Evolutionary conservation across 2,113 vertebrate genomes (phyloP).

Genomic region (Stomatorhinus ivindoensis): DNA sequence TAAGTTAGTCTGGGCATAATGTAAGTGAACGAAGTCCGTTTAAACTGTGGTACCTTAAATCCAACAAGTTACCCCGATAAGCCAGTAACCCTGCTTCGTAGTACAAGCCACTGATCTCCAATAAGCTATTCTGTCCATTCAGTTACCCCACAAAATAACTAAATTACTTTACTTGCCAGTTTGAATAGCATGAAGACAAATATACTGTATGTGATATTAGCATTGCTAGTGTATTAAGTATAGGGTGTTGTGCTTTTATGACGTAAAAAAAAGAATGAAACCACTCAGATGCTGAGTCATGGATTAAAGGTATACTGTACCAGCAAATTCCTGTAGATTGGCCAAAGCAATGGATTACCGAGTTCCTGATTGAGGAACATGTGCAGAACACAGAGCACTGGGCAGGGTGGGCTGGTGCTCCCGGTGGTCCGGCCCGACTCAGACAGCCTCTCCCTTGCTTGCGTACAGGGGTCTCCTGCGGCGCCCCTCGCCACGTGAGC

Average conservation of each 20-base stretch:
- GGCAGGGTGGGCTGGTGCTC: neutral
- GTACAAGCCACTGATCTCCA: neutral
- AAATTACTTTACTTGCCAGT: neutral
- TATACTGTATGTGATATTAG: neutral
- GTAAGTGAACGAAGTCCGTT: too few species aligned
- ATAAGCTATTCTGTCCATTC: neutral
- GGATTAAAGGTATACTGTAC: neutral
- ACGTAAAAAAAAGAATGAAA: neutral
- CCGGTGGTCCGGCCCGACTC: slow-evolving; percentile 41
- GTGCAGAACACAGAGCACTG: neutral
- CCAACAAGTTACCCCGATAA: too few species aligned
- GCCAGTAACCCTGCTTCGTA: too few species aligned
- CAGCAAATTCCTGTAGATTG: neutral
- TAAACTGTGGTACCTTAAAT: too few species aligned
- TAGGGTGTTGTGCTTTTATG: neutral
- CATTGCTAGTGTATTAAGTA: neutral
- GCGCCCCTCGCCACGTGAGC: slow-evolving; percentile 71
- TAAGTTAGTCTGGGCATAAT: too few species aligned
- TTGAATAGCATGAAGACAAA: neutral
- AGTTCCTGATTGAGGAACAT: neutral
- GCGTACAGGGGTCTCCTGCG: slow-evolving; percentile 84
- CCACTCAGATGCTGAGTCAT: neutral
- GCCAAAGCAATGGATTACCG: slow-evolving; percentile 3
- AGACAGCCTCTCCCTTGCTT: slow-evolving; percentile 48
- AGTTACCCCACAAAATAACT: neutral